Base-by-base conservation (phyloP, 2,888 invertebrate species). In the Pegoplata infirma region DNA sequence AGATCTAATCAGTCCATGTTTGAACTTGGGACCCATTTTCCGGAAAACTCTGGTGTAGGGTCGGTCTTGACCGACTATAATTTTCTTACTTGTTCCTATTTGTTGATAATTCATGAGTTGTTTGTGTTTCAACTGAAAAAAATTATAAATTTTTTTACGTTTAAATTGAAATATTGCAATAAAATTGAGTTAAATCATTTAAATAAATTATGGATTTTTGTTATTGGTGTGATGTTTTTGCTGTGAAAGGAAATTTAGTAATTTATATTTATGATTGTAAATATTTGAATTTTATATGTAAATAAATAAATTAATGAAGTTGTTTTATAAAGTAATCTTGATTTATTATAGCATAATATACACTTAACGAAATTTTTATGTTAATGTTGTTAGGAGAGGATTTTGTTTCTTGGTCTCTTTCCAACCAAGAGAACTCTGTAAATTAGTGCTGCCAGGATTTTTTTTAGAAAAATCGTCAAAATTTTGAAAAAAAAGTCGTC, bases 151-250 rank as follows among this genome's bases (percentile, higher is more conserved):
- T n/a, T 40, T n/a, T 5, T 5, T 25, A 25, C 51, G 61, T 71
- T 61, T 46, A 61, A 61, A 59, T 61, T 71, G 53, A 53, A 44
- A 46, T 61, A 61, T 61, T 51, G 25, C 69, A 51, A 59, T 69
- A 36, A 61, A 51, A 59, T 53, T 51, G 40, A 71, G 25, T 32
- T 21, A 53, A 51, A 32, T 51, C 51, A 51, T 69, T 32, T 67
- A 40, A 61, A 71, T 59, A 61, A 51, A 53, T 53, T 53, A 61
- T 71, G 44, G 32, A 32, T 32, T 40, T 10, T 36, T 36, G 36
- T 5, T 36, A 12, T 36, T 36, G 12, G 7, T 12, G 3, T 36
- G 36, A 12, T 36, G 25, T 25, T 25, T 25, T 25, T 25, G 25
- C 25, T n/a, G 25, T 25, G 6, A 25, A 3, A 36, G 12, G 12